phyloP scores from a whole-genome alignment of 64 coral and sea anemone genomes.

The Montipora foliosa region DNA sequence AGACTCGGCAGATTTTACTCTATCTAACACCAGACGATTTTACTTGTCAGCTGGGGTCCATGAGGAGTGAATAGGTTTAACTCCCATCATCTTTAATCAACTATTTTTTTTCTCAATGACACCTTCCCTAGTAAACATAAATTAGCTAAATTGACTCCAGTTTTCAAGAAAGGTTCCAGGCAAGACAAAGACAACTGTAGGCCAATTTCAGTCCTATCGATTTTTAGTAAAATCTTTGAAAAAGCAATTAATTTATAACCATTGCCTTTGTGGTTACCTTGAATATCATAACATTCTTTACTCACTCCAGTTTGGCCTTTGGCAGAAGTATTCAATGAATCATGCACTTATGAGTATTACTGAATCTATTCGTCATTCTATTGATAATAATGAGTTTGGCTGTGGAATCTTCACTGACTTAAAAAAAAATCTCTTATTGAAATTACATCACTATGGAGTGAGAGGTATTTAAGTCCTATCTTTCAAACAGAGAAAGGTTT shows the following conservation, averaged over 20 bases:
- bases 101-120: background rate
- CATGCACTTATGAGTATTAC: constrained; percentile 18
- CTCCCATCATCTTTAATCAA: background rate
- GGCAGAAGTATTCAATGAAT: background rate
- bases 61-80: no score
- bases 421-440: background rate
- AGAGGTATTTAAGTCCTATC: background rate
- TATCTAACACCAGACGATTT: no score
- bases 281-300: constrained; percentile 11
- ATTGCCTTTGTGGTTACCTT: constrained; percentile 1
- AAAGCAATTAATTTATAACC: no score
- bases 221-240: background rate
- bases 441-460: background rate
- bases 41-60: no score
- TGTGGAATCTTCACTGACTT: constrained; percentile 3
- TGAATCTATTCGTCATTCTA: constrained; percentile 10
- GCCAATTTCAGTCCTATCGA: background rate
- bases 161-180: background rate
- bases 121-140: background rate
- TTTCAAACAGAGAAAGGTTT: constrained; percentile 25
- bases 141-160: background rate
- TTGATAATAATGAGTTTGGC: constrained; percentile 48
- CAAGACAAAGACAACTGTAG: background rate
- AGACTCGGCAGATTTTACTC: no score
- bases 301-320: constrained; percentile 16